Conservation (phyloP, 37 sponge, comb jelly and placozoan species). For the Lycopodina hypogea region DNA sequence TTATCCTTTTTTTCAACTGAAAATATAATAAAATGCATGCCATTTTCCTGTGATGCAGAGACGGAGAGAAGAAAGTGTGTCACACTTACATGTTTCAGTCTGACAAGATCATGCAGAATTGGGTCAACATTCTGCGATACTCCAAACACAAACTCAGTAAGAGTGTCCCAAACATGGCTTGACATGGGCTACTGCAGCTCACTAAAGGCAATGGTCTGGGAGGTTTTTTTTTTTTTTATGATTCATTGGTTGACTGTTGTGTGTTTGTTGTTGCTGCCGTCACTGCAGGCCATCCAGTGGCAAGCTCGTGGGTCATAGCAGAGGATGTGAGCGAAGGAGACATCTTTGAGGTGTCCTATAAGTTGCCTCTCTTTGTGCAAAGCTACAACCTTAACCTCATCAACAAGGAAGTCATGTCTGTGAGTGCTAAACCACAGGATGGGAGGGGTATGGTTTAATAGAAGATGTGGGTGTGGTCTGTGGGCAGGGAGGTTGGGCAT, state of each 20-base stretch:
- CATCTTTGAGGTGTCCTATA: slow-evolving; percentile 10
- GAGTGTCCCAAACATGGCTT: neutral
- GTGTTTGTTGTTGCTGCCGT: no score
- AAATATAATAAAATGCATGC: no score
- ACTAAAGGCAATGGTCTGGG: no score
- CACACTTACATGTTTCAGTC: slow-evolving; percentile 47
- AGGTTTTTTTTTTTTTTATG: no score
- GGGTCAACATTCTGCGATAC: slow-evolving; percentile 41
- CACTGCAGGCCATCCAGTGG: neutral
- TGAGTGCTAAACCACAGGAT: slow-evolving; percentile 4
- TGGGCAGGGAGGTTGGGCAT: neutral
- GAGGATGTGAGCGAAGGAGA: slow-evolving; percentile 40
- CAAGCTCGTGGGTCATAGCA: slow-evolving; percentile 28
- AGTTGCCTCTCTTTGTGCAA: slow-evolving; percentile 40
- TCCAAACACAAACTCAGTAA: slow-evolving; percentile 56
- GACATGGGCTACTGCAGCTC: no score
- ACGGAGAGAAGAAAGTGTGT: neutral
- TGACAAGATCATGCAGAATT: slow-evolving; percentile 34
- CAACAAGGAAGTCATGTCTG: neutral
- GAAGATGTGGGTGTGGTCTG: neutral
- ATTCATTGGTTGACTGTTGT: no score
- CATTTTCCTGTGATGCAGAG: slow-evolving; percentile 12
- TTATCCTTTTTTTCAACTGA: no score
- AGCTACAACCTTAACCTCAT: slow-evolving; percentile 1
- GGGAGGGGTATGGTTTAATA: neutral